Percentiles rank a stretch among this genome's conserved stretches.
phyloP scores from a whole-genome alignment of 2,888 invertebrate genomes.

The Lithophane leautieri region DNA sequence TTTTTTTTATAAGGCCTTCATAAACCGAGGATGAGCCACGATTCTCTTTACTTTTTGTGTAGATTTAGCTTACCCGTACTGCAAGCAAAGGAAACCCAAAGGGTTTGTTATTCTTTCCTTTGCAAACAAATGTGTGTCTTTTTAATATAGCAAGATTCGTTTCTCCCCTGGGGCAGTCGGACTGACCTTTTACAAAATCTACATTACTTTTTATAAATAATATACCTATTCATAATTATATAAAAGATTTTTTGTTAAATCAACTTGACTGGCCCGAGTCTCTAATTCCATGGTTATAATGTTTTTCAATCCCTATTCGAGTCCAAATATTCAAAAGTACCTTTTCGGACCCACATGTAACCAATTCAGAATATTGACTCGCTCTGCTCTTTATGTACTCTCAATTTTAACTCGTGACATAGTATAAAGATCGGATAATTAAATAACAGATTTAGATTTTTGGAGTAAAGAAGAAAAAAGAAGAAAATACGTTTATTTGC shows the following conservation, averaged over 20 bases:
- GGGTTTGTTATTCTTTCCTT: slow-evolving; percentile 42
- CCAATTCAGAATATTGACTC: neutral
- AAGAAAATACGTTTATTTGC: too few relatives aligned
- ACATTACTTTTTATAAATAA: neutral
- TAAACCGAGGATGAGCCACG: neutral
- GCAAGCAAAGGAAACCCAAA: slow-evolving; percentile 27
- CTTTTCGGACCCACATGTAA: neutral
- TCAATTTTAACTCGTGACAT: neutral
- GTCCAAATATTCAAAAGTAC: neutral
- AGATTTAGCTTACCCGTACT: neutral
- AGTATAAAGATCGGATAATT: neutral
- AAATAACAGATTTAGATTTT: neutral
- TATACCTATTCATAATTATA: too few relatives aligned
- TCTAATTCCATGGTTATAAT: slow-evolving; percentile 8
- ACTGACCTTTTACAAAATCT: slow-evolving; percentile 29
- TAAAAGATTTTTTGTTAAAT: slow-evolving; percentile 20
- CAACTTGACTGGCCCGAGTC: slow-evolving; percentile 11
- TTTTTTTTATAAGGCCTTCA: slow-evolving; percentile 1
- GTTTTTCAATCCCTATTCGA: slow-evolving; percentile 7
- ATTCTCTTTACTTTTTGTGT: neutral
- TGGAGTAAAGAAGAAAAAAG: too few relatives aligned
- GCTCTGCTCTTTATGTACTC: neutral
- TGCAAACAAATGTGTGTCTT: slow-evolving; percentile 38
- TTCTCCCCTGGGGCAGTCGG: slow-evolving; percentile 28
- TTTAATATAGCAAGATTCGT: slow-evolving; percentile 39